Evolutionary conservation across 1,140 invertebrate species (phyloP).

Genomic region (Dendroctonus ponderosae): DNA sequence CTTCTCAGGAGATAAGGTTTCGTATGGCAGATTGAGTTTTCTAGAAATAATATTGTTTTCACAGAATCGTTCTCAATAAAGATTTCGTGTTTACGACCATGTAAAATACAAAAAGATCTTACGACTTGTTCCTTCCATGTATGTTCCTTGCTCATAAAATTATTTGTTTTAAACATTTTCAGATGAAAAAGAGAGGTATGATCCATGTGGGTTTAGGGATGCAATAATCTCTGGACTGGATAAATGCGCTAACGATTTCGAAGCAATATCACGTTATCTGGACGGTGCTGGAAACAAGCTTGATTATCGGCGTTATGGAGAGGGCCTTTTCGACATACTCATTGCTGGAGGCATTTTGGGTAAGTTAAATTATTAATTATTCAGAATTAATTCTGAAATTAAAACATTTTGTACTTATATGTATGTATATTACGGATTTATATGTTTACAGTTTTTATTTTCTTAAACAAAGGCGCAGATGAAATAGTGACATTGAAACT

Average conservation of each 20-base stretch:
- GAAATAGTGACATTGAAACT: no score
- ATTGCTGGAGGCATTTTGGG: constrained; percentile 89
- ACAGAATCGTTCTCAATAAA: no score
- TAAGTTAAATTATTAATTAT: constrained; percentile 27
- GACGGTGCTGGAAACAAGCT: constrained; percentile 92
- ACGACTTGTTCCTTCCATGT: background rate
- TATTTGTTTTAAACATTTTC: constrained; percentile 3
- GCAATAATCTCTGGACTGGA: constrained; percentile 89
- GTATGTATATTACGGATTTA: no score
- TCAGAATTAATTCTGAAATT: no score
- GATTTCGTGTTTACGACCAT: no score
- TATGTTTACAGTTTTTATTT: no score
- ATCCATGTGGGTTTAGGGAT: constrained; percentile 96
- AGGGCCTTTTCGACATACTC: constrained; percentile 95
- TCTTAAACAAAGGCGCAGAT: no score
- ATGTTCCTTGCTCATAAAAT: background rate
- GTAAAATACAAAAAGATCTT: no score
- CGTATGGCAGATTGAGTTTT: no score
- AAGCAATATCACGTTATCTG: constrained; percentile 90
- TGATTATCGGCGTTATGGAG: constrained; percentile 96
- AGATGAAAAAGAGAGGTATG: constrained; percentile 99
- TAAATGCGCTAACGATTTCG: constrained; percentile 88
- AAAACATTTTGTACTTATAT: no score
- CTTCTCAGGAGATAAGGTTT: no score
- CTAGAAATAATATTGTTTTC: no score